Base-by-base conservation (phyloP, 2,113 vertebrate genomes). In the Tyto alba region DNA sequence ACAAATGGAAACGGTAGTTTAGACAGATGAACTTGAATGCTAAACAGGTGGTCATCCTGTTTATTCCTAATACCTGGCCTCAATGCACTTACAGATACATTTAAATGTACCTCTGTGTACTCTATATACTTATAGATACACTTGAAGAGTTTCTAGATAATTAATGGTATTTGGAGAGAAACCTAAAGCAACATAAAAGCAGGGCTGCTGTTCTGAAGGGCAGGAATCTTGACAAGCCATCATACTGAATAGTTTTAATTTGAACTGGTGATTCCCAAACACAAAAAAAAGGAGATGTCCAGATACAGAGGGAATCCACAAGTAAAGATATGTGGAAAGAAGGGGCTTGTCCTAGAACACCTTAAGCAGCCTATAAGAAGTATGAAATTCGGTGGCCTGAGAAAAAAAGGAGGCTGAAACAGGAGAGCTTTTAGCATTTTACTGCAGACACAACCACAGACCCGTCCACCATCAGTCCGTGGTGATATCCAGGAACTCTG, bases 21-120 rank as follows among this genome's bases (percentile, higher is more conserved):
- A 86, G 90, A 48, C 30, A 91, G 80, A 81, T 30, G 52, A 92
- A 81, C 56, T 12, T 45, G 92, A 89, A 94, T 96, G 84, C 56
- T 68, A 41, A 93, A 48, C 53, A 78, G 52, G 56, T 81, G 69
- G 21, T 13, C 34, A n/a, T 32, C 67, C 68, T 75, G 13, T 57
- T 92, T 56, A 36, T 56, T 21, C 60, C 80, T 36, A 68, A 88
- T 23, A 36, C 38, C 20, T 50, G 60, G 68, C 47, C 57, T 47
- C 50, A 40, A 38, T 25, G 45, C 59, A 41, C 21, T 64, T 25
- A 25, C 0, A 40, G 45, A 25, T 32, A 27, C 14, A 18, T 43
- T 52, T 40, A 22, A 26, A 19, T 4, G 23, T 20, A 16, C 13
- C 14, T 88, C 63, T 84, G 32, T 20, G 32, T 11, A 12, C 7